phyloP scores from a whole-genome alignment of 1,140 invertebrate genomes.

The Papilio polytes region DNA sequence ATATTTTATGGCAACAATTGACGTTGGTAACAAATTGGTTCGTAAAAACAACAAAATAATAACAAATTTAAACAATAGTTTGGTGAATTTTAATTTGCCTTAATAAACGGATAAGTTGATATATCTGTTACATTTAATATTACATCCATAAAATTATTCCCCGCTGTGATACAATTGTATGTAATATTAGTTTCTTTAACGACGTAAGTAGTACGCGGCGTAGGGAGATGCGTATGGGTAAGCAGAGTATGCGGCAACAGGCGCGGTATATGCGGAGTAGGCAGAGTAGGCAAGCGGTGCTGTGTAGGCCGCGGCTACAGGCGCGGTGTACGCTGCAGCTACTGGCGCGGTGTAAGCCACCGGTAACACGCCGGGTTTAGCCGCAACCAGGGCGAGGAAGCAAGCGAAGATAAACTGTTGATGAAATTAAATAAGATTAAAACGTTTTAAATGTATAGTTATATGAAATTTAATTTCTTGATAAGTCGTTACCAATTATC shows the following conservation, averaged over 20 bases:
- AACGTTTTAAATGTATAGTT: not conserved
- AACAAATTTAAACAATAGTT: not conserved
- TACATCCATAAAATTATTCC: not conserved
- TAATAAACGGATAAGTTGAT: not conserved
- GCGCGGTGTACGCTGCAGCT: constrained; percentile 50
- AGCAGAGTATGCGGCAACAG: no score
- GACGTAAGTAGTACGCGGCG: no score
- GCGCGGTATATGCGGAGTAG: no score
- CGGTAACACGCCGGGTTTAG: constrained; percentile 46
- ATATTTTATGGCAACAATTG: not conserved
- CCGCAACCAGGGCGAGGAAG: constrained; percentile 47
- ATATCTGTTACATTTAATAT: not conserved
- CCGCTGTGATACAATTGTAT: not conserved
- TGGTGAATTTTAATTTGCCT: not conserved
- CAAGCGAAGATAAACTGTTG: constrained; percentile 39
- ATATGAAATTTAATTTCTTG: not conserved
- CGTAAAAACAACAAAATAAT: not conserved
- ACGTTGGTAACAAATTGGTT: not conserved
- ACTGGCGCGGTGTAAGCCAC: constrained; percentile 44
- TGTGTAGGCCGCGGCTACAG: constrained; percentile 51
- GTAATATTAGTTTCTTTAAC: no score
- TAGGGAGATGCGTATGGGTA: no score
- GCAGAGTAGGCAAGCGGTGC: constrained; percentile 44
- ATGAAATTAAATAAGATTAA: not conserved
- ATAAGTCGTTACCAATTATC: no score